Percentiles rank a stretch among this genome's conserved stretches.
phyloP scores from a whole-genome alignment of 2,113 vertebrate genomes.

The Terrapene triunguis region DNA sequence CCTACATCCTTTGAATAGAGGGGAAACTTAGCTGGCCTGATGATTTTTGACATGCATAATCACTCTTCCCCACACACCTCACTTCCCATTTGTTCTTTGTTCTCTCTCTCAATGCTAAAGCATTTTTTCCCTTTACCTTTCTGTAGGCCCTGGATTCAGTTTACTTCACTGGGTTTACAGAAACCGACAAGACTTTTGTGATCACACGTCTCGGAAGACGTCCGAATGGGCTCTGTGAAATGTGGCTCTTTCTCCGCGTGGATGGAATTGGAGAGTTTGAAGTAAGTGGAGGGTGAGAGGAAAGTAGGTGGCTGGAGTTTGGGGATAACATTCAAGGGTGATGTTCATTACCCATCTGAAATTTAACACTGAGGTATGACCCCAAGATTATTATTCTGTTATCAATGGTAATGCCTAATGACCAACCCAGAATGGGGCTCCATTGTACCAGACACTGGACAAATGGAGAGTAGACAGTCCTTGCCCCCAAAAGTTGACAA shows the following conservation, averaged over 20 bases:
- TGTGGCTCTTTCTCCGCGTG: slow-evolving; percentile 74
- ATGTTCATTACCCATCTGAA: fast-evolving
- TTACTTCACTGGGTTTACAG: slow-evolving; percentile 68
- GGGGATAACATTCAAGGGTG: neutral
- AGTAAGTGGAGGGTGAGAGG: slow-evolving; percentile 22
- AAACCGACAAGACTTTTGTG: slow-evolving; percentile 60
- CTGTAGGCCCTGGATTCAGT: slow-evolving; percentile 55
- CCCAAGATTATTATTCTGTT: neutral
- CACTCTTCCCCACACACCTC: neutral
- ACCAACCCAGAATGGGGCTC: neutral
- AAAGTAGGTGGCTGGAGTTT: neutral
- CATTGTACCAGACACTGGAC: neutral
- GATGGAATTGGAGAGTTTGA: slow-evolving; percentile 68
- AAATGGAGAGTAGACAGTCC: too few relatives aligned
- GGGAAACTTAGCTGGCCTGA: neutral
- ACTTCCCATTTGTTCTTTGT: neutral
- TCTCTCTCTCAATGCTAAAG: slow-evolving; percentile 4
- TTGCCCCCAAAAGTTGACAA: too few relatives aligned
- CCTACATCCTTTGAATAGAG: neutral
- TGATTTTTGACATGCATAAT: neutral
- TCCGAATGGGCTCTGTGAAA: slow-evolving; percentile 36
- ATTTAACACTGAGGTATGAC: neutral
- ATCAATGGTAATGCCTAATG: neutral
- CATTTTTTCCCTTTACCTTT: neutral
- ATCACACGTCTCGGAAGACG: slow-evolving; percentile 54